These are phyloP conservation scores for Cuculus canorus DNA, from an alignment of 2,797 vertebrate species.

Conservation along the genomic window DNA sequence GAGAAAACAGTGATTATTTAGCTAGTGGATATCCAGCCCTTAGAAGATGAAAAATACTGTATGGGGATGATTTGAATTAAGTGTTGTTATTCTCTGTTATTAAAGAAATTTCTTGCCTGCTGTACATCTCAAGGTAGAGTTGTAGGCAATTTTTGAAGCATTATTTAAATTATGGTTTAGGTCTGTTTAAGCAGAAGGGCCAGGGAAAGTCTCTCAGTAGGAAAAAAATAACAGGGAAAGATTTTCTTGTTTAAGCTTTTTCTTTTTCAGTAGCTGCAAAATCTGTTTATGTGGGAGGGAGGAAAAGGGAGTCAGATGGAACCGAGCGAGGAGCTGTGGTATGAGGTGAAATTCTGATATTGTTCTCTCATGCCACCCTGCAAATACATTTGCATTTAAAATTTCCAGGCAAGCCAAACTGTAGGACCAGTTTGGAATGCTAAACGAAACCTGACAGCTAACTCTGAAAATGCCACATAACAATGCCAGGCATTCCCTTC, in stretches of 20 bases:
- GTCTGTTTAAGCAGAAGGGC: neutral
- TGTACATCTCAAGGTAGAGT: neutral
- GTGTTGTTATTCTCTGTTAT: neutral
- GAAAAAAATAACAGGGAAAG: neutral
- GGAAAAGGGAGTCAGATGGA: neutral
- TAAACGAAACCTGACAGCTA: conserved; percentile 12
- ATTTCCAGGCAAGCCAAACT: neutral
- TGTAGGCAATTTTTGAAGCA: neutral
- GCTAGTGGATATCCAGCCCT: neutral
- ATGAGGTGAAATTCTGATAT: conserved; percentile 10
- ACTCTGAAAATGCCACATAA: neutral
- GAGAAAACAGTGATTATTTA: neutral
- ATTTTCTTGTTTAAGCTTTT: neutral
- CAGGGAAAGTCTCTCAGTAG: neutral
- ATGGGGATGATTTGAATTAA: neutral
- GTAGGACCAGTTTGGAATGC: conserved; percentile 1
- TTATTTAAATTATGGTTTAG: neutral
- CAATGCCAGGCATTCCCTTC: neutral
- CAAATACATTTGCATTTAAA: conserved; percentile 50
- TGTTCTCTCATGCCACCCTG: neutral
- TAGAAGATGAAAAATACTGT: neutral
- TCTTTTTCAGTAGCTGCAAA: neutral
- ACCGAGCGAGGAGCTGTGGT: fast-evolving
- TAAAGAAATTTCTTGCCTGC: neutral
- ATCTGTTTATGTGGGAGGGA: neutral